Percentiles rank a stretch among this genome's conserved stretches.
phyloP scores from a whole-genome alignment of 2,797 vertebrate species.

The Siniperca obscura region DNA sequence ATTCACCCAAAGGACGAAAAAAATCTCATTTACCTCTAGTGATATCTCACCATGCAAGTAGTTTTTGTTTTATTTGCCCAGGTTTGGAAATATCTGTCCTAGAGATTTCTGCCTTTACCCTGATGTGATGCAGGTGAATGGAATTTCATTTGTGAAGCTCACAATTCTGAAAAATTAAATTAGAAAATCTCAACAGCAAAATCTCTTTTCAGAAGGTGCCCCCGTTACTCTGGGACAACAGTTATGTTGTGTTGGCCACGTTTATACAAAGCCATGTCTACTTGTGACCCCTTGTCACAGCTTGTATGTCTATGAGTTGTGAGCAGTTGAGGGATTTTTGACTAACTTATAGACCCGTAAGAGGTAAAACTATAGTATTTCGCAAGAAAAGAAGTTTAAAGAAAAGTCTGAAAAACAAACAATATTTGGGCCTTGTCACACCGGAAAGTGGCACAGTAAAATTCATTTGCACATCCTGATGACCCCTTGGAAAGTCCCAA shows the following conservation, averaged over 20 bases:
- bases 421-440: neutral
- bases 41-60: neutral
- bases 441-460: neutral
- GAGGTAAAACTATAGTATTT: neutral
- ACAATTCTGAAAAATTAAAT: neutral
- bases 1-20: neutral
- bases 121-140: neutral
- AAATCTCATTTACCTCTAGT: neutral
- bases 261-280: neutral
- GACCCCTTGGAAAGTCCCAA: too few species aligned
- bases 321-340: neutral
- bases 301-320: neutral
- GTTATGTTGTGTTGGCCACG: neutral
- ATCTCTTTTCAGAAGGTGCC: neutral
- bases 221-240: neutral
- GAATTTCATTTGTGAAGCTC: neutral
- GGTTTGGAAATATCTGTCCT: neutral
- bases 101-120: neutral
- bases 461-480: neutral
- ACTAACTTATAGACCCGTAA: neutral
- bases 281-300: too few species aligned
- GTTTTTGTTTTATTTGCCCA: neutral
- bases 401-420: neutral
- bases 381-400: neutral
- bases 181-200: neutral